Evolutionary conservation across 2,797 vertebrate species (phyloP), one percentile per base, ranked within the genome.

Genomic region (Gephyroberyx darwinii): DNA sequence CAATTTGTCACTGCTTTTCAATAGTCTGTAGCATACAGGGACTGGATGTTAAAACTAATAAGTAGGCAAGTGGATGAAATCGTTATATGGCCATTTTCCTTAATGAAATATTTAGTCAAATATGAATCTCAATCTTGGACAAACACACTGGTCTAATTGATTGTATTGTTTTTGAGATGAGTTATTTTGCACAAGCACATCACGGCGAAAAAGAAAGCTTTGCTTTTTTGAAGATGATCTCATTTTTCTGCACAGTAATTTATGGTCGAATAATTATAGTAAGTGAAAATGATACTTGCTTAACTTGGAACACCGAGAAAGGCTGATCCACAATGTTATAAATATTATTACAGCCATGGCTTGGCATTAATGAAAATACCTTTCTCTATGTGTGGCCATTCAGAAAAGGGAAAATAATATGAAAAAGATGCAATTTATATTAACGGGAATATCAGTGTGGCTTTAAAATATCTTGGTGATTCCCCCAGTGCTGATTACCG

Each of bases 21-120:
- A 77, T 70, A 59, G 56, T 65, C 6, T 69, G 56, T 67, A 63
- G 56, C 57, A 33, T 75, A 75, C 35, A 65, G 19, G 13, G 41
- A 60, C 2, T 57, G 5, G 48, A 53, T 39, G 20, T 59, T 45
- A 64, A 57, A 66, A 39, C 22, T 16, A 59, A 2, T 8, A 61
- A 10, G 9, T n/a, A 37, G 6, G 14, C 30, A 74, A 31, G 33
- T 62, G n/a, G 31, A 57, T 22, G 2, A 50, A 30, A 8, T 55
- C 3, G 33, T 0, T 55, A 0, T 31, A 7, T 37, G 7, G 20
- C 37, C 12, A 45, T 47, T 64, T 57, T 35, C 33, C 31, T 35
- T 35, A 35, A 35, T 35, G 33, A 35, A 60, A n/a, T 5, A 45
- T 75, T 41, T 47, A 1, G 9, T 51, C 16, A 58, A 33, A 43